These are phyloP conservation scores for Myotis vivesi DNA, from an alignment of 2,797 vertebrate genomes.

Conservation along the genomic window DNA sequence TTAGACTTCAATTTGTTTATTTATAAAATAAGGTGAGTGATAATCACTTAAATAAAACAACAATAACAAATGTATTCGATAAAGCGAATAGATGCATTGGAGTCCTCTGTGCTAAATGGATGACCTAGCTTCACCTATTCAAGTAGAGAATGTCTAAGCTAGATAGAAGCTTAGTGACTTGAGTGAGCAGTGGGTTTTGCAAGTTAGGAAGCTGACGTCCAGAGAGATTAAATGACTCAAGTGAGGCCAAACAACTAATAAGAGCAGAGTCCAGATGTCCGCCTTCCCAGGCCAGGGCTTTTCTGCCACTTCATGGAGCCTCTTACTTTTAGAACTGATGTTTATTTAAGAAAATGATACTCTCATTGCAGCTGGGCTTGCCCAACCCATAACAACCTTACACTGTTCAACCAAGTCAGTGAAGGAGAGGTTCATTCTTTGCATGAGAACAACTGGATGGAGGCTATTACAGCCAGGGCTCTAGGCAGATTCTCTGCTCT, in stretches of 20 bases:
- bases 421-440: background rate
- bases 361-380: slow-evolving; percentile 53
- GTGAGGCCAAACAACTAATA: slow-evolving; percentile 24
- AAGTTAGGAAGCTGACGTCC: slow-evolving; percentile 11
- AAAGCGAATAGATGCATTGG: background rate
- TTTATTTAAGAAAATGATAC: slow-evolving; percentile 70
- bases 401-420: background rate
- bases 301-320: slow-evolving; percentile 15
- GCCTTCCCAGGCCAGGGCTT: slow-evolving; percentile 51
- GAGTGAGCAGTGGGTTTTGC: background rate
- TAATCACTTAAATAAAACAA: background rate
- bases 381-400: background rate
- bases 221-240: slow-evolving; percentile 35
- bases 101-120: background rate
- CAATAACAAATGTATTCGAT: background rate
- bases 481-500: background rate
- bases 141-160: background rate
- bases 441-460: slow-evolving; percentile 46
- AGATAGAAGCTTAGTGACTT: background rate
- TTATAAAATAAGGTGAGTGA: background rate
- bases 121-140: slow-evolving; percentile 12
- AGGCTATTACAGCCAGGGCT: background rate
- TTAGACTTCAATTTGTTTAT: background rate
- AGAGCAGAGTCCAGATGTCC: slow-evolving; percentile 66
- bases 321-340: slow-evolving; percentile 2